These are phyloP conservation scores for Hylaeus volcanicus DNA, from an alignment of 1,140 invertebrate species.

Conservation along the genomic window DNA sequence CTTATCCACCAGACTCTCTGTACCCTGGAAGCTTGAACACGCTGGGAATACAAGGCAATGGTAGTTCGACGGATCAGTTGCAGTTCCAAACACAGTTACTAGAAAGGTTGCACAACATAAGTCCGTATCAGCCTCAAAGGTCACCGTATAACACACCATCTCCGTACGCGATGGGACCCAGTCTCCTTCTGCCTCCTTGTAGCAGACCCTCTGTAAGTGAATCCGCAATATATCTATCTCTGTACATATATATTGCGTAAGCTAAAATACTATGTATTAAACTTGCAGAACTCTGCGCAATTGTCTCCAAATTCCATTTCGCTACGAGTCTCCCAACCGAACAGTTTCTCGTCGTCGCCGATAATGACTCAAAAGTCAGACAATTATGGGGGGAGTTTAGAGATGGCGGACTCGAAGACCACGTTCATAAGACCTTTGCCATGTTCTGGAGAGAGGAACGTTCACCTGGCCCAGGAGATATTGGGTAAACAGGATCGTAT, in stretches of 20 bases:
- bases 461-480: constrained; percentile 16
- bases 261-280: neutral
- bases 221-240: neutral
- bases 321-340: constrained; percentile 73
- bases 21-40: constrained; percentile 65
- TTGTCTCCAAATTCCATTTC: constrained; percentile 71
- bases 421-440: constrained; percentile 86
- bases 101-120: constrained; percentile 82
- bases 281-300: constrained; percentile 70
- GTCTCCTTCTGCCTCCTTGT: constrained; percentile 69
- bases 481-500: constrained; percentile 53
- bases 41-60: constrained; percentile 64
- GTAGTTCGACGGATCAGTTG: constrained; percentile 73
- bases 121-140: constrained; percentile 75
- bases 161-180: constrained; percentile 69
- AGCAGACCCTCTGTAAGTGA: constrained; percentile 69
- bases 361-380: constrained; percentile 73
- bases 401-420: constrained; percentile 73
- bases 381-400: constrained; percentile 50
- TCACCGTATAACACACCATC: constrained; percentile 74
- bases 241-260: neutral
- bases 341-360: constrained; percentile 77
- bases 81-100: constrained; percentile 82
- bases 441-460: constrained; percentile 65
- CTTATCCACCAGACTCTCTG: constrained; percentile 69